Base-by-base conservation (phyloP, 2,888 invertebrate species). In the Drosophila pegasa region DNA sequence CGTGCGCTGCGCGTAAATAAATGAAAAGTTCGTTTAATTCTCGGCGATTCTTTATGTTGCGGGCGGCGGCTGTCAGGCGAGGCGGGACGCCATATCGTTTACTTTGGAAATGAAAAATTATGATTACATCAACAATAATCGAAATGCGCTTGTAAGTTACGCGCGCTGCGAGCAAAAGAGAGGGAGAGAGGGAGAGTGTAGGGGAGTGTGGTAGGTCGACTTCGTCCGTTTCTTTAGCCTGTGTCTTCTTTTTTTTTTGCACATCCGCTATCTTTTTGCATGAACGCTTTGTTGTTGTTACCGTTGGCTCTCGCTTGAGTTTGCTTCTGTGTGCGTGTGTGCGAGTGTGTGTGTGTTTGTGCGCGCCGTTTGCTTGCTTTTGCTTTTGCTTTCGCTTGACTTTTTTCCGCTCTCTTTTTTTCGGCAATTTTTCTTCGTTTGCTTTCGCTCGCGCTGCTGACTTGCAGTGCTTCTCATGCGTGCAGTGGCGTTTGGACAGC, bases 31-130 rank as follows among this genome's bases (percentile, higher is more conserved):
- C 80, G 79, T 87, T 84, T 87, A 84, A 84, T 87, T 82, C 82
- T 74, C 62, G 77, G 68, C 69, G 68, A 80, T 82, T 85, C 81
- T 78, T 82, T 80, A 82, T 75, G 63, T 60, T 67, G 56, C 51
- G 47, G 60, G 55, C 41, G 22, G 18, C 27, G 31, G 40, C 35
- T 7, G 33, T 7, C 8, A 22, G 31, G 9, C 10, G 8, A 3
- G 14, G 7, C 7, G 35, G 45, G 14, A 48, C 8, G 47, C 33
- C 31, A 59, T 73, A 83, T 87, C 88, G 87, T 88, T 88, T 87
- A 85, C 81, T 88, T 87, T 88, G 84, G 87, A 83, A 85, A 88
- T 85, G 88, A 88, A 88, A 85, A 85, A 85, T 85, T 85, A 85
- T 85, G 84, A 85, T 85, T 85, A 85, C 84, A 85, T 88, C 84